Percentiles rank a stretch among this genome's conserved stretches.
These are phyloP conservation scores for Ophiothrix spiculata DNA, from an alignment of 35 echinoderm and acorn worm genomes.

Conservation along the genomic window DNA sequence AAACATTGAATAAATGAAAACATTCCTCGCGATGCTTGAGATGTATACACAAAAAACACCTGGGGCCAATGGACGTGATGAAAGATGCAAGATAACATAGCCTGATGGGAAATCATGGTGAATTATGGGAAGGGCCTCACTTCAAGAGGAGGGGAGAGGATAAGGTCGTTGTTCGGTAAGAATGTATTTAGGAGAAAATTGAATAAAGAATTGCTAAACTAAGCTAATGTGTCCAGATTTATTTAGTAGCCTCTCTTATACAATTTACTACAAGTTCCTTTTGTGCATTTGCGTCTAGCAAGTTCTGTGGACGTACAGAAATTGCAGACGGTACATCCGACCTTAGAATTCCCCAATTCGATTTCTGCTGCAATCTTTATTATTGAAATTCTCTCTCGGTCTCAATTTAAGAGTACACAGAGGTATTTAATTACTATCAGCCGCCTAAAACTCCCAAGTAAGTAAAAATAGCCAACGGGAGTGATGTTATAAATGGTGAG, in stretches of 20 bases:
- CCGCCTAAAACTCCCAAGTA: background rate
- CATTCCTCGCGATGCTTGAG: background rate
- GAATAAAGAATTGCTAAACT: background rate
- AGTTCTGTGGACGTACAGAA: background rate
- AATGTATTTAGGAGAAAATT: background rate
- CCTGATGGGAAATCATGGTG: background rate
- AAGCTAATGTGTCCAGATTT: background rate
- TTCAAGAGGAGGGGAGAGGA: no score
- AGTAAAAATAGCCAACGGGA: background rate
- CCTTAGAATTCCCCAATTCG: background rate
- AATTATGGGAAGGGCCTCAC: background rate
- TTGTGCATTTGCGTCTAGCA: background rate
- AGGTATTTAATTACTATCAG: constrained; percentile 9
- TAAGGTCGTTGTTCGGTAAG: background rate
- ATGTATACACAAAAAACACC: background rate
- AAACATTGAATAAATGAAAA: constrained; percentile 1
- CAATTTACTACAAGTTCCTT: background rate
- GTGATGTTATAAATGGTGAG: background rate
- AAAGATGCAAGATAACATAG: background rate
- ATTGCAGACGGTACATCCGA: background rate
- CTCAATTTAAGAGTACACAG: background rate
- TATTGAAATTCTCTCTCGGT: constrained; percentile 6
- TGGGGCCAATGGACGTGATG: background rate
- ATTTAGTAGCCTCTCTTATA: background rate
- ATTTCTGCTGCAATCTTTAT: background rate